phyloP scores from a whole-genome alignment of 2,888 invertebrate genomes.

The Ormyrus pomaceus region DNA sequence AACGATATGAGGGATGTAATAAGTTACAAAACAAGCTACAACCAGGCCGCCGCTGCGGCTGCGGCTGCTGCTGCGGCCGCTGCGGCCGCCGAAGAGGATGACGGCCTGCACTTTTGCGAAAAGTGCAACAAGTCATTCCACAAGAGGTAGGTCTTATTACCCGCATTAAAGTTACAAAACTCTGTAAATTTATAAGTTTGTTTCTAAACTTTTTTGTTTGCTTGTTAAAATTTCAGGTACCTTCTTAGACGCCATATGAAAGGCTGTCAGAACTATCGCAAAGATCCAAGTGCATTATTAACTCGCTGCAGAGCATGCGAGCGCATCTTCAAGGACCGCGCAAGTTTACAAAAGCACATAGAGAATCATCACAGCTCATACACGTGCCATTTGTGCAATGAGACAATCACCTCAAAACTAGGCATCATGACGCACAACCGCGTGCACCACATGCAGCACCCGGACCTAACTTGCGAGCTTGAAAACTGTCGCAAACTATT shows the following conservation, averaged over 20 bases:
- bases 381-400: slow-evolving; percentile 77
- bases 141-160: slow-evolving; percentile 66
- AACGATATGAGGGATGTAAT: slow-evolving; percentile 68
- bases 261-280: slow-evolving; percentile 77
- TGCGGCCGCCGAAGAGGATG: slow-evolving; percentile 72
- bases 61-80: background rate
- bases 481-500: slow-evolving; percentile 77
- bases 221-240: slow-evolving; percentile 67
- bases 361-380: slow-evolving; percentile 78
- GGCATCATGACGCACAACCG: slow-evolving; percentile 79
- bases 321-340: slow-evolving; percentile 78
- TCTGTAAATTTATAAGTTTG: too few species aligned
- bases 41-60: slow-evolving; percentile 12
- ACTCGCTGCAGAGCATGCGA: slow-evolving; percentile 79
- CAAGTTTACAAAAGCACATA: slow-evolving; percentile 77
- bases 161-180: background rate
- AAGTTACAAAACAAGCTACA: slow-evolving; percentile 72
- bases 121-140: slow-evolving; percentile 79
- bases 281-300: slow-evolving; percentile 76
- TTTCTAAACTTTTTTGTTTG: too few species aligned
- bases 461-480: slow-evolving; percentile 76
- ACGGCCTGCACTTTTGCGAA: slow-evolving; percentile 77
- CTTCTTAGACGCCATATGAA: slow-evolving; percentile 79
- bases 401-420: slow-evolving; percentile 78
- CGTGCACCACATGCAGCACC: slow-evolving; percentile 78